phyloP scores from a whole-genome alignment of 2,113 vertebrate genomes.

The Eudyptes chrysolophus region DNA sequence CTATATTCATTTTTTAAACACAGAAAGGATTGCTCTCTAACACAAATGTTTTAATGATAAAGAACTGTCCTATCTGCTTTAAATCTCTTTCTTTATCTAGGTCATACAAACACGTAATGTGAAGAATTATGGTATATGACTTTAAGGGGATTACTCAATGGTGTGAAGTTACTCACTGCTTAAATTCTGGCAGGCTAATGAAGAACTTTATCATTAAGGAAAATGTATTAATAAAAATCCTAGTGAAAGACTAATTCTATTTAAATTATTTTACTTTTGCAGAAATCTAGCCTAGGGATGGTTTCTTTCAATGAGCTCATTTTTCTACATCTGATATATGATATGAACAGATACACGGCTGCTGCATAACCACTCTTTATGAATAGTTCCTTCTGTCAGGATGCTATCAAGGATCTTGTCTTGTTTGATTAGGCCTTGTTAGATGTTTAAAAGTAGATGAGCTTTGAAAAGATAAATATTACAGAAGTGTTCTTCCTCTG shows the following conservation, averaged over 20 bases:
- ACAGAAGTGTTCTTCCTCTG: not conserved
- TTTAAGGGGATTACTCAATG: not conserved
- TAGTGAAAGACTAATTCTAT: not conserved
- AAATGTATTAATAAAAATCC: not conserved
- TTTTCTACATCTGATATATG: not conserved
- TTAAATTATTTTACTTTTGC: not conserved
- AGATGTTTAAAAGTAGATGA: not conserved
- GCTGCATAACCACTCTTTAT: not conserved
- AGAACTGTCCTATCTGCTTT: not conserved
- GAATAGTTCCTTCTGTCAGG: not conserved
- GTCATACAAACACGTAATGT: not conserved
- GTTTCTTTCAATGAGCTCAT: not conserved
- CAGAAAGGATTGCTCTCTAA: not conserved
- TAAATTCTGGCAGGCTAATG: not conserved
- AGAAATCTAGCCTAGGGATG: not conserved
- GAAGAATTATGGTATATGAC: not conserved
- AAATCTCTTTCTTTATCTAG: not conserved
- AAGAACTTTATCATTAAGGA: not conserved
- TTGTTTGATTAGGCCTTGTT: conserved; percentile 26
- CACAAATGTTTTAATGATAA: not conserved
- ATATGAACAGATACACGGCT: not conserved
- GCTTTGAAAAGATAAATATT: not conserved
- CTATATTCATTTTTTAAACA: not conserved
- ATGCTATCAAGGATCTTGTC: not conserved
- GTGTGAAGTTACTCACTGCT: not conserved